Evolutionary conservation across 2,888 invertebrate species (phyloP).

Genomic region (Pristionchus mayeri): DNA sequence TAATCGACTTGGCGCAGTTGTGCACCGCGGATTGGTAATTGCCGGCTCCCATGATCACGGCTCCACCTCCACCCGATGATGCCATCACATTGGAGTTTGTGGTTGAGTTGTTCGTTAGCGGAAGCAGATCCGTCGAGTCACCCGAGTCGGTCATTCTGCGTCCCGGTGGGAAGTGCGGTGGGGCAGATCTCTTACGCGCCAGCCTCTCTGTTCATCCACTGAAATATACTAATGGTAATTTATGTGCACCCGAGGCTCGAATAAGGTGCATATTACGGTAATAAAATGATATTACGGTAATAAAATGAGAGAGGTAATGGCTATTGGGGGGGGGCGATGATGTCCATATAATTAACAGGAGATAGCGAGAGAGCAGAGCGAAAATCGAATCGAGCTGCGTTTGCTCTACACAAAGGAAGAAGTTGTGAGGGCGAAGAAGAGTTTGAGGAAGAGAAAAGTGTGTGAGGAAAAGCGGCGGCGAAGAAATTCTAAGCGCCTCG

Average conservation of each 20-base stretch:
- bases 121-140: conserved; percentile 56
- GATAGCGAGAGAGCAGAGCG: no score
- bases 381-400: background rate
- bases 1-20: conserved; percentile 66
- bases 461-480: background rate
- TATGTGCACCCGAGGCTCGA: no score
- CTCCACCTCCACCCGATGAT: background rate
- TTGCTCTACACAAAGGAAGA: background rate
- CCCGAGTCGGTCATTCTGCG: conserved; percentile 61
- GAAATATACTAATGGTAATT: no score
- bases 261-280: no score
- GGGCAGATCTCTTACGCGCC: background rate
- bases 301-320: no score
- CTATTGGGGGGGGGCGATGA: no score
- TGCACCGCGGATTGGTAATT: conserved; percentile 60
- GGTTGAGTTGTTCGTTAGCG: conserved; percentile 54
- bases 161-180: background rate
- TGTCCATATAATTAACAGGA: no score
- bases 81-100: conserved; percentile 55
- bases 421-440: background rate
- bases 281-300: no score
- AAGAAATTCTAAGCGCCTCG: background rate
- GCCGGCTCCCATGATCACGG: conserved; percentile 54
- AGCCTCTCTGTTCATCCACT: background rate
- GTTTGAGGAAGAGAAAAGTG: background rate